These are phyloP conservation scores for Drosophila ficusphila DNA, from an alignment of 1,140 invertebrate species.

Conservation along the genomic window DNA sequence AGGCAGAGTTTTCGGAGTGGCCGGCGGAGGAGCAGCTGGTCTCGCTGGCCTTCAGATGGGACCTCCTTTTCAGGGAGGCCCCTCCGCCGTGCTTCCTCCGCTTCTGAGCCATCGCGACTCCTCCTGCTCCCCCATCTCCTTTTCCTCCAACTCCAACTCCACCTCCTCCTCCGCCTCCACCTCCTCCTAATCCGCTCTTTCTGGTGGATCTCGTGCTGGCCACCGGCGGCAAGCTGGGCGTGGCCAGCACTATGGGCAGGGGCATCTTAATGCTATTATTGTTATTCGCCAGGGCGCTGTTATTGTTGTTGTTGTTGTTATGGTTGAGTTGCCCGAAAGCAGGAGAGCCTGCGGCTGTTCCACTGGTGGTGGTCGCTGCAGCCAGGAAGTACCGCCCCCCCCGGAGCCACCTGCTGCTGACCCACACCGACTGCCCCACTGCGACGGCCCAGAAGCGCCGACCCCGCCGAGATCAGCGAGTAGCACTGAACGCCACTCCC, in stretches of 20 bases:
- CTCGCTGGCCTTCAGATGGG: not conserved
- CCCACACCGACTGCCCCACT: constrained; percentile 4
- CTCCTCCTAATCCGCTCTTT: constrained; percentile 21
- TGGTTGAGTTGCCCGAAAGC: constrained; percentile 12
- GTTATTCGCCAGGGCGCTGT: constrained; percentile 45
- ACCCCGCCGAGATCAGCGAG: constrained; percentile 40
- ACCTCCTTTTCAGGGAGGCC: not conserved
- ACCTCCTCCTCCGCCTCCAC: not conserved
- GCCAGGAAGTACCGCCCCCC: constrained; percentile 49
- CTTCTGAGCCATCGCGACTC: not conserved
- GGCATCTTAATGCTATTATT: constrained; percentile 56
- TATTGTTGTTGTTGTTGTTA: constrained; percentile 49
- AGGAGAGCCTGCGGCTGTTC: not conserved
- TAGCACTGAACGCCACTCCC: constrained; percentile 32
- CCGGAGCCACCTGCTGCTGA: constrained; percentile 34
- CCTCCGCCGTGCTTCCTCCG: constrained; percentile 5
- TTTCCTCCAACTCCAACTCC: not conserved
- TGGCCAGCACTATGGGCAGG: constrained; percentile 58
- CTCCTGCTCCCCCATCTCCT: not conserved
- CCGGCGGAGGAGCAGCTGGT: constrained; percentile 5
- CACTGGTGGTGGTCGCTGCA: constrained; percentile 18
- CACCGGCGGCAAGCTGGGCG: constrained; percentile 3
- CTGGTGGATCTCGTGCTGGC: constrained; percentile 15
- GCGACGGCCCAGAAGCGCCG: constrained; percentile 20
- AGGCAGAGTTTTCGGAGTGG: constrained; percentile 16